Evolutionary conservation across 2,888 invertebrate genomes (phyloP).

Genomic region (Epistrophella euchroma): DNA sequence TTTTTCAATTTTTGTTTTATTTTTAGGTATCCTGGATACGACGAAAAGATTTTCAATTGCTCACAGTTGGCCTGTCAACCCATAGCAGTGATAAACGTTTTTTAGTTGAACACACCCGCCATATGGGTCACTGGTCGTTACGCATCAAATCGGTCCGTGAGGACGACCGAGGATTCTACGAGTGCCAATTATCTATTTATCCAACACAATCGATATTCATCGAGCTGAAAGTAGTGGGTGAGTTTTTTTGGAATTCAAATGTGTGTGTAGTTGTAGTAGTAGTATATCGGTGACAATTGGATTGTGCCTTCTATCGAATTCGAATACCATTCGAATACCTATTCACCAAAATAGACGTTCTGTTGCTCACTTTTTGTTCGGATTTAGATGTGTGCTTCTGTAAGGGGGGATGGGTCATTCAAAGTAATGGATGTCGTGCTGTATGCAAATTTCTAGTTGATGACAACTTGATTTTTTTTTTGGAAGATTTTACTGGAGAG

Average conservation of each 20-base stretch:
- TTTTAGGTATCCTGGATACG: conserved; percentile 87
- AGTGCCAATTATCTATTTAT: conserved; percentile 88
- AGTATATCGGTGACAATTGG: conserved; percentile 40
- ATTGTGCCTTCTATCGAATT: conserved; percentile 19
- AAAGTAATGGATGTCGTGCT: conserved; percentile 66
- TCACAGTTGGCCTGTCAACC: conserved; percentile 87
- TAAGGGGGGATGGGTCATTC: conserved; percentile 33
- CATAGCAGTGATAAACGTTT: conserved; percentile 88
- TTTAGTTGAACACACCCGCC: conserved; percentile 86
- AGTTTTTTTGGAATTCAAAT: conserved; percentile 80
- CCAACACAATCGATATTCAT: conserved; percentile 87
- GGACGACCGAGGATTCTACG: conserved; percentile 85
- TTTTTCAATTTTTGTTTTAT: conserved; percentile 11
- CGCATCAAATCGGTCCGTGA: conserved; percentile 83
- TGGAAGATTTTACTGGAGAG: conserved; percentile 35
- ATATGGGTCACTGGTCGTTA: conserved; percentile 86
- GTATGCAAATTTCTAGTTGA: conserved; percentile 66
- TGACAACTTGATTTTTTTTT: conserved; percentile 22
- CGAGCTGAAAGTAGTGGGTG: conserved; percentile 88
- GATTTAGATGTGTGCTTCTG: not conserved
- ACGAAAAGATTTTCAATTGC: conserved; percentile 87
- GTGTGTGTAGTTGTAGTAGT: not conserved
- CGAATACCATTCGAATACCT: not conserved
- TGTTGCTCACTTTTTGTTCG: conserved; percentile 10
- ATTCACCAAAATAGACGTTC: conserved; percentile 6